These are phyloP conservation scores for Bilobella aurantiaca DNA, from an alignment of 1,140 invertebrate species.

Conservation along the genomic window DNA sequence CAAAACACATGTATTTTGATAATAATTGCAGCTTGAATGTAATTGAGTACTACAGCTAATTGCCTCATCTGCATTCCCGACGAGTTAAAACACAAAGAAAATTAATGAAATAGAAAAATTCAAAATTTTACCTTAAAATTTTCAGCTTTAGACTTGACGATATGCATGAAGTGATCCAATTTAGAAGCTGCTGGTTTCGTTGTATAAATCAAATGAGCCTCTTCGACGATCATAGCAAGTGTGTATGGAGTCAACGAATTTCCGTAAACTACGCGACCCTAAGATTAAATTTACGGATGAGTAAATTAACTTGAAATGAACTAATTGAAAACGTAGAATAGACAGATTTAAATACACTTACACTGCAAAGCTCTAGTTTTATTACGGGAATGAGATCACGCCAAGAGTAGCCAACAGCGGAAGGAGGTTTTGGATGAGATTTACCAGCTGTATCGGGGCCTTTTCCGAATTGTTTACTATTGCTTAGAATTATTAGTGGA, in stretches of 20 bases:
- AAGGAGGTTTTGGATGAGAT: constrained; percentile 30
- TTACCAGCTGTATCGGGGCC: constrained; percentile 21
- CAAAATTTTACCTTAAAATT: constrained; percentile 75
- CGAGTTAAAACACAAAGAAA: too few relatives aligned
- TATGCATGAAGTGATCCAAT: constrained; percentile 92
- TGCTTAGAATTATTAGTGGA: constrained; percentile 55
- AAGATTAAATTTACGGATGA: too few relatives aligned
- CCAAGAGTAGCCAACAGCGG: constrained; percentile 59
- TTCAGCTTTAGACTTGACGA: constrained; percentile 85
- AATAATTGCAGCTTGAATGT: too few relatives aligned
- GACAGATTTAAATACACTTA: constrained; percentile 42
- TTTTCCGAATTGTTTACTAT: constrained; percentile 44
- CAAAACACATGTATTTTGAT: too few relatives aligned
- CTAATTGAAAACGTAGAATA: constrained; percentile 20
- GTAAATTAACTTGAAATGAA: too few relatives aligned
- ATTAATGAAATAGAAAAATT: too few relatives aligned
- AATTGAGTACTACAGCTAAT: too few relatives aligned
- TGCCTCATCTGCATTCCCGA: too few relatives aligned
- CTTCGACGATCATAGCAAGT: constrained; percentile 82
- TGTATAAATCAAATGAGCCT: constrained; percentile 90
- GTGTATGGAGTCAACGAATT: constrained; percentile 89
- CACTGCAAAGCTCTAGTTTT: constrained; percentile 80
- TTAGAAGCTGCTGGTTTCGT: constrained; percentile 86
- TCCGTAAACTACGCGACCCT: constrained; percentile 87
- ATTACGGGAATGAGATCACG: constrained; percentile 93